Evolutionary conservation across 2,888 invertebrate genomes (phyloP).

Genomic region (Masnerella sp.): DNA sequence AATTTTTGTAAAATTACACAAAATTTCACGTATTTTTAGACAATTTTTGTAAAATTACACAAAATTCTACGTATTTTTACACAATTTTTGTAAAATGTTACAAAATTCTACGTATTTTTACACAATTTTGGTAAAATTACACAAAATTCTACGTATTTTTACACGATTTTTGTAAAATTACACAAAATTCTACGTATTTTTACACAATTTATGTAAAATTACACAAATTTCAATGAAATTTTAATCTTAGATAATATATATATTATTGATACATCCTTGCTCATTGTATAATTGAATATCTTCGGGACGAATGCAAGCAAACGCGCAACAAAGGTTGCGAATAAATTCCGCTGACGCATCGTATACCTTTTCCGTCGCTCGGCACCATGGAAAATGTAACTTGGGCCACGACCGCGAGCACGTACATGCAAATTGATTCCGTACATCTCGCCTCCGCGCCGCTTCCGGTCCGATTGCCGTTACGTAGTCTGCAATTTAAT

Average conservation of each 20-base stretch:
- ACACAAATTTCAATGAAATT: slow-evolving; percentile 21
- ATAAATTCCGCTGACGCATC: slow-evolving; percentile 30
- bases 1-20: too few relatives aligned
- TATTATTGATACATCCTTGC: slow-evolving; percentile 12
- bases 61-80: too few relatives aligned
- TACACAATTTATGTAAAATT: too few relatives aligned
- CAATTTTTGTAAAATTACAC: too few relatives aligned
- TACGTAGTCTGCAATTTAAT: slow-evolving; percentile 32
- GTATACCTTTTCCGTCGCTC: slow-evolving; percentile 12
- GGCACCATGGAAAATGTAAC: slow-evolving; percentile 23
- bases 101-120: too few relatives aligned
- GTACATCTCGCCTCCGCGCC: slow-evolving; percentile 21
- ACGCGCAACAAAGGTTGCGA: slow-evolving; percentile 22
- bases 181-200: too few relatives aligned
- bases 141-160: too few relatives aligned
- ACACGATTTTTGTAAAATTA: too few relatives aligned
- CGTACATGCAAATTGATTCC: slow-evolving; percentile 41
- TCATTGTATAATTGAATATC: slow-evolving; percentile 21
- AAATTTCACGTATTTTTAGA: too few relatives aligned
- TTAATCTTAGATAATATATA: slow-evolving; percentile 13
- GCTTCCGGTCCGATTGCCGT: slow-evolving; percentile 30
- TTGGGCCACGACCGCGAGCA: neutral
- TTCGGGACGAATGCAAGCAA: slow-evolving; percentile 10
- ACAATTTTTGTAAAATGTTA: too few relatives aligned
- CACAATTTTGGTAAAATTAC: too few relatives aligned